phyloP scores from a whole-genome alignment of 2,113 vertebrate species.

The Sitta europaea region DNA sequence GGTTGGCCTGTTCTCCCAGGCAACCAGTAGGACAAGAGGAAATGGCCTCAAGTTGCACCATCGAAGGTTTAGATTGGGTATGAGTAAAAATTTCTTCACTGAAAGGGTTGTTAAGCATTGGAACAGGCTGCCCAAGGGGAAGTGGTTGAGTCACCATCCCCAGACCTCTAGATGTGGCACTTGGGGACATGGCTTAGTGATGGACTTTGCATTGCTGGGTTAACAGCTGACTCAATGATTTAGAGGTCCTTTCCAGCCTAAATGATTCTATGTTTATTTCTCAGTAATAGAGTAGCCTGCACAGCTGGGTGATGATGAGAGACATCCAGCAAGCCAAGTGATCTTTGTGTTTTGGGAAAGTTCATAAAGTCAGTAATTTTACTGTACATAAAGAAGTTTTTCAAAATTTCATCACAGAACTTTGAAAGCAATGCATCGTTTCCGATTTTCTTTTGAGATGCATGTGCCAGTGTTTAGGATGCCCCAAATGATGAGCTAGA shows the following conservation, averaged over 20 bases:
- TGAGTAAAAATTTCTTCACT: background rate
- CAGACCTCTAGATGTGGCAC: background rate
- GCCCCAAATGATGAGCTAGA: background rate
- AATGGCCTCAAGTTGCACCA: background rate
- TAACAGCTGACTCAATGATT: background rate
- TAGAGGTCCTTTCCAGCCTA: background rate
- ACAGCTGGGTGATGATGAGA: accelerated
- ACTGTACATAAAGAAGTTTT: background rate
- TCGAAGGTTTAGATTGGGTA: background rate
- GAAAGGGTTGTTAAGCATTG: background rate
- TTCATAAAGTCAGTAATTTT: background rate
- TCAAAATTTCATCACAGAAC: background rate
- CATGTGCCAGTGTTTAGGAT: background rate
- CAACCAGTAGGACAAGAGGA: background rate
- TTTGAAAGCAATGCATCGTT: background rate
- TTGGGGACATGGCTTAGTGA: background rate
- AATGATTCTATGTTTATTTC: background rate
- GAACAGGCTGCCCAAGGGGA: background rate
- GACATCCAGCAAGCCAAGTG: background rate
- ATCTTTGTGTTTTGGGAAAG: background rate
- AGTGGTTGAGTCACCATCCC: background rate
- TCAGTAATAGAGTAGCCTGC: background rate
- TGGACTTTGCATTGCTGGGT: background rate
- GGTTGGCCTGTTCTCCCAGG: background rate
- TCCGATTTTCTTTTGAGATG: background rate